A percentile compares a stretch with the other conserved stretches of the same genome.
These are phyloP conservation scores for Dolomedes plantarius DNA, from an alignment of 2,888 invertebrate species.

Conservation along the genomic window DNA sequence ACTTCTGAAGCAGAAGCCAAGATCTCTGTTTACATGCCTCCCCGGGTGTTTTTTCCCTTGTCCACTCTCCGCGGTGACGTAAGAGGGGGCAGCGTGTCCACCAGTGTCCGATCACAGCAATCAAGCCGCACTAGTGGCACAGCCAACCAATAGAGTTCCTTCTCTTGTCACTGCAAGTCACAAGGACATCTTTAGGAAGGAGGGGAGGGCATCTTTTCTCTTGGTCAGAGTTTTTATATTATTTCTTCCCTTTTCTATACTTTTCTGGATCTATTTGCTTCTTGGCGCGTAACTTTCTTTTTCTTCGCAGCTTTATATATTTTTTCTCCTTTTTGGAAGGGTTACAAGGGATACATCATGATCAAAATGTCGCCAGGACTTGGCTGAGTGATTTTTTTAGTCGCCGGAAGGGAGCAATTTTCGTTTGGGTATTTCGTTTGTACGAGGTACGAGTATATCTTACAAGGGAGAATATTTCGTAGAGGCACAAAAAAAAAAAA, in stretches of 20 bases:
- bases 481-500: too few species aligned
- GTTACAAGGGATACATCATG: constrained; percentile 35
- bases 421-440: too few species aligned
- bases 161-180: constrained; percentile 64
- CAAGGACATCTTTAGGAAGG: constrained; percentile 49
- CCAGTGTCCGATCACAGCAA: constrained; percentile 72
- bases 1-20: constrained; percentile 66
- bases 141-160: constrained; percentile 65
- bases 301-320: constrained; percentile 15
- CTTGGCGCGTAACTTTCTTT: constrained; percentile 57
- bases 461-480: too few species aligned
- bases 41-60: constrained; percentile 65
- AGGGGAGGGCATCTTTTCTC: constrained; percentile 21
- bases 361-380: constrained; percentile 42
- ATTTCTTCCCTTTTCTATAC: constrained; percentile 30
- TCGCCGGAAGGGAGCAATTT: neutral
- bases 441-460: too few species aligned
- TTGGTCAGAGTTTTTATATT: constrained; percentile 26
- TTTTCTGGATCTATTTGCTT: constrained; percentile 56
- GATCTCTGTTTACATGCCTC: constrained; percentile 70
- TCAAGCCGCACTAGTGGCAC: constrained; percentile 29
- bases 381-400: constrained; percentile 5
- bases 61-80: constrained; percentile 68
- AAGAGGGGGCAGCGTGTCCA: constrained; percentile 48
- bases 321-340: constrained; percentile 33